A percentile compares a stretch with the other conserved stretches of the same genome.
Evolutionary conservation across 2,888 invertebrate species (phyloP).

Genomic region (Omphaloscelis lunosa): DNA sequence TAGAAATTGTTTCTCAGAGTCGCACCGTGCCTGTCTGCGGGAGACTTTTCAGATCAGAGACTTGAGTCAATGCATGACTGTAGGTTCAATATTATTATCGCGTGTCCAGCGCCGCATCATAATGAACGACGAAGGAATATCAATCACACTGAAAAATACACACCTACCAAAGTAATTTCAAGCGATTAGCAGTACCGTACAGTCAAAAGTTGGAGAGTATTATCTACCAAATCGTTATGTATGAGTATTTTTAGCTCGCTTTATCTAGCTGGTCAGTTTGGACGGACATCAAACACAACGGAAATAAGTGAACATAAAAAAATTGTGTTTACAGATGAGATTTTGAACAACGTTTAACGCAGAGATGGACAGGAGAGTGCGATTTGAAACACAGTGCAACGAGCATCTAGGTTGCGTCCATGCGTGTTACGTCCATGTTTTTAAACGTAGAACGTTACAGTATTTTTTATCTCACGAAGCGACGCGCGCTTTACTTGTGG

Average conservation of each 20-base stretch:
- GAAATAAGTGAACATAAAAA: conserved; percentile 33
- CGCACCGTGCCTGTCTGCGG: no score
- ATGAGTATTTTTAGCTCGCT: conserved; percentile 18
- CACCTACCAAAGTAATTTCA: conserved; percentile 1
- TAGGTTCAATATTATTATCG: not conserved
- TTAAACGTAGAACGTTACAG: not conserved
- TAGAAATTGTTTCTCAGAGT: no score
- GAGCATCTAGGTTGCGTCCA: conserved; percentile 33
- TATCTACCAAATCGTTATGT: conserved; percentile 7
- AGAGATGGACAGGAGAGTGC: conserved; percentile 22
- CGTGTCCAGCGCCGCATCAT: not conserved
- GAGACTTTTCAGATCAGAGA: not conserved
- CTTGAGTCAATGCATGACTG: not conserved
- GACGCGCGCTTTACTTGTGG: no score
- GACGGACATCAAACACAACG: conserved; percentile 11
- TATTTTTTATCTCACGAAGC: no score
- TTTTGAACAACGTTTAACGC: conserved; percentile 14
- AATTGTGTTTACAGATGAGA: conserved; percentile 26
- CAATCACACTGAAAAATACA: conserved; percentile 21
- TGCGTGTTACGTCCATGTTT: not conserved
- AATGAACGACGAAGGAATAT: not conserved
- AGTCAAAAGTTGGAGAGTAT: not conserved
- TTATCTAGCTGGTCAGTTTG: conserved; percentile 25
- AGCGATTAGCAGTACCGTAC: conserved; percentile 37
- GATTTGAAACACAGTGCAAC: conserved; percentile 45